Base-by-base conservation (phyloP, 1,140 invertebrate genomes). In the Bombus sylvicola region DNA sequence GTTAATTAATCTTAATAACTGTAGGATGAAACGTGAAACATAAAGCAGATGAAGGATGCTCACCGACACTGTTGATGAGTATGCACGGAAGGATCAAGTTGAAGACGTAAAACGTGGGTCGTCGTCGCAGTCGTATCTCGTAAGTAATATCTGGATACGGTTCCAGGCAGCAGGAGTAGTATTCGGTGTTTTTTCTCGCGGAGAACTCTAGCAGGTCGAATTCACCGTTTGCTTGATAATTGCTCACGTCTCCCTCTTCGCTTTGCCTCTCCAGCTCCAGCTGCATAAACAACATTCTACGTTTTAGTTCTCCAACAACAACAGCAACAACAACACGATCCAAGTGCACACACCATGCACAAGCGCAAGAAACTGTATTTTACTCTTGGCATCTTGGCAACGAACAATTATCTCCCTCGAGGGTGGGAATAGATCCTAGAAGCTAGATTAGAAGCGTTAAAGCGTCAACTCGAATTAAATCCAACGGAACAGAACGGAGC, bases 21-120 rank as follows among this genome's bases (percentile, higher is more conserved):
- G 15, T 9, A 68, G 8, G 15, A 8, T 22, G 47, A 53, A 53
- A 22, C 5, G 18, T 22, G 18, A 34, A 37, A 68, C 12, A 34
- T 22, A 3, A 37, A 15, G 41, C 15, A 13, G 15, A 6, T 0
- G 8, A 25, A 25, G 12, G 22, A 39, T 22, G 73, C 91, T 96
- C 95, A 98, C 97, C 97, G 75, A 98, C 97, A 79, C 97, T 96
- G 91, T 98, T 98, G 91, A 99, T 99, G 12, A 99, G 96, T 78
- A 98, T 96, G 94, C 98, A 99, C 0, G 98, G 98, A 62, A 98
- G 96, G 74, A 98, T 98, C 83, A 98, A 96, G 93, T 98, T 98
- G 95, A 98, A 98, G 18, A 99, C 97, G 94, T 98, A 99, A 94
- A 98, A 99, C 96, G 98, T 96, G 0, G 98, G 98, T 88, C 98